These are phyloP conservation scores for Zeus faber DNA, from an alignment of 2,113 vertebrate genomes.

Conservation along the genomic window DNA sequence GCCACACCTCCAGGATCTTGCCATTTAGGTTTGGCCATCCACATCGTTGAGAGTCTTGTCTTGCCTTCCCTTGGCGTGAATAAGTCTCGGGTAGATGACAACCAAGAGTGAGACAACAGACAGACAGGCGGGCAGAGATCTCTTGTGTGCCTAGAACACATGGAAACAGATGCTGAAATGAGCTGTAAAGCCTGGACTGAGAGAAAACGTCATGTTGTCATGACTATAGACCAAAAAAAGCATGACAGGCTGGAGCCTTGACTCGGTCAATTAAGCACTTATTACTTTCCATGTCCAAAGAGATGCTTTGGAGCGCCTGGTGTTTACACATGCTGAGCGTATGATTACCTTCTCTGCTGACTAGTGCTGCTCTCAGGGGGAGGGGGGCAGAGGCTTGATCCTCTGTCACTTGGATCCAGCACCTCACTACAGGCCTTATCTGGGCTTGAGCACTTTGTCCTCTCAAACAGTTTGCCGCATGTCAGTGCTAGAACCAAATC, in stretches of 20 bases:
- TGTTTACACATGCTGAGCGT: neutral
- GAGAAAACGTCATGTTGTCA: neutral
- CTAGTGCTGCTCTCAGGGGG: neutral
- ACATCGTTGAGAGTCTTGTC: conserved; percentile 25
- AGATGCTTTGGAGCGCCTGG: neutral
- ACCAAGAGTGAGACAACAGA: conserved; percentile 3
- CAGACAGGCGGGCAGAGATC: neutral
- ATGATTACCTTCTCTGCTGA: neutral
- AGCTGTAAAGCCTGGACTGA: neutral
- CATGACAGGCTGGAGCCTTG: neutral
- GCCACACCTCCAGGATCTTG: neutral
- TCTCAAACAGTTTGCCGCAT: neutral
- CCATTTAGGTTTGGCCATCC: neutral
- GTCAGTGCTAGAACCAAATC: neutral
- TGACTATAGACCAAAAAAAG: neutral
- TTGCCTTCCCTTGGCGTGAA: conserved; percentile 42
- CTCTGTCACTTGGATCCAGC: neutral
- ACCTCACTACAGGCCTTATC: no score
- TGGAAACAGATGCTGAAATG: neutral
- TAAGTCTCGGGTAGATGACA: conserved; percentile 45
- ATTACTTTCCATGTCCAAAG: neutral
- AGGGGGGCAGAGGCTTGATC: neutral
- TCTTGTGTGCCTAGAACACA: no score
- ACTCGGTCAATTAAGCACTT: neutral
- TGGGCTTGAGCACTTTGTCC: neutral